Base-by-base conservation (phyloP, 2,888 invertebrate species). In the Incurvaria masculella region DNA sequence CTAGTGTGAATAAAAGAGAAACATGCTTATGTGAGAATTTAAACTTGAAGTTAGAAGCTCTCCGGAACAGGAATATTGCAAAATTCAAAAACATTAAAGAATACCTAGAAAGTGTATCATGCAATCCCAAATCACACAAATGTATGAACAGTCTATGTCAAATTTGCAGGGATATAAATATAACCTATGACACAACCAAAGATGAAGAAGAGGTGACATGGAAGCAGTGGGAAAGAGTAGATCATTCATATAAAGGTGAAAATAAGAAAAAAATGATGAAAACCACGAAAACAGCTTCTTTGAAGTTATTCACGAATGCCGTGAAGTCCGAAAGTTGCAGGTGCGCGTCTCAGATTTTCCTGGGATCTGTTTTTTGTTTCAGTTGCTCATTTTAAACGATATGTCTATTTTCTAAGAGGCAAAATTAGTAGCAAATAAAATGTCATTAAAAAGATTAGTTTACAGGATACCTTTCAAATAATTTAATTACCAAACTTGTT, bases 1-100 rank as follows among this genome's bases (percentile, higher is more conserved):
- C 52, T 23, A 27, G 17, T 16, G 1, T 48, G 8, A 17, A 26
- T 11, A 41, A 21, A 16, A 51, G 50, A 50, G 51, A 53, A 44
- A 56, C 53, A 42, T 53, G 45, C 23, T 17, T 47, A 17, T 44
- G 52, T 16, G 21, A 23, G 18, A 52, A 52, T 16, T 19, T 47
- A 5, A 47, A 45, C 16, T 38, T 50, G 16, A n/a, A 33, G 8
- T 42, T 47, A 4, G 2, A 21, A 8, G 38, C 43, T 20, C 41
- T 40, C 4, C n/a, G 23, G 21, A 21, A 14, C 14, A 19, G 38
- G 5, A 18, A 8, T n/a, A 21, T 18, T 45, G 3, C 18, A n/a
- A 38, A 11, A 14, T 33, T 14, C 27, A 45, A 45, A 33, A 38
- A 2, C 38, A 18, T 38, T n/a, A 21, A 16, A 5, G 45, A 45